Conservation (phyloP, 2,113 vertebrate species). For the Trochalopteron elliotii region DNA sequence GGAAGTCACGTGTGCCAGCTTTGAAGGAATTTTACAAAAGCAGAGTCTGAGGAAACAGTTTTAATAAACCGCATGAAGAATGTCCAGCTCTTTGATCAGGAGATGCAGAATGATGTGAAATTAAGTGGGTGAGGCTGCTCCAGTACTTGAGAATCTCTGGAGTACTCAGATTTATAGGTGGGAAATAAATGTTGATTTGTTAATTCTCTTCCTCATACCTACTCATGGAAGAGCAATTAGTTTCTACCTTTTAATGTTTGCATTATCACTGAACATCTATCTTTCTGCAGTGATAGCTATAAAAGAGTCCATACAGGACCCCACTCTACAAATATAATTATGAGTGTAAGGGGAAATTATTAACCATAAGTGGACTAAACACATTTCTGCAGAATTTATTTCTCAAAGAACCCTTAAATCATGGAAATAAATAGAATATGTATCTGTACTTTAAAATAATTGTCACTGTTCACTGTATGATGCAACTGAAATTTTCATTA, state of each 20-base stretch:
- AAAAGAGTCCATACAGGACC: conserved; percentile 53
- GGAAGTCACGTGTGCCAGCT: conserved; percentile 13
- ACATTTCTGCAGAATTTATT: conserved; percentile 24
- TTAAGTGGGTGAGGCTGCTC: conserved; percentile 16
- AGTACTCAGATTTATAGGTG: conserved; percentile 48
- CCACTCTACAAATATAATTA: conserved; percentile 52
- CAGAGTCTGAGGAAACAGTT: conserved; percentile 21
- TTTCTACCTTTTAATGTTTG: conserved; percentile 61
- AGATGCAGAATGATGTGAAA: background rate
- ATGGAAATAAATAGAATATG: background rate
- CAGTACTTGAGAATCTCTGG: conserved; percentile 4
- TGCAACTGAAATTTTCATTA: background rate
- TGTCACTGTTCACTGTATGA: background rate
- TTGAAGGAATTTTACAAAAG: conserved; percentile 42
- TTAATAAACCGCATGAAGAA: background rate
- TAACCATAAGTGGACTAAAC: conserved; percentile 36
- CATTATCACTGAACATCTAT: conserved; percentile 26
- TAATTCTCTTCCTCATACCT: conserved; percentile 34
- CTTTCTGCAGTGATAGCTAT: conserved; percentile 49
- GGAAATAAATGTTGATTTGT: conserved; percentile 61
- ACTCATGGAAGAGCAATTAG: conserved; percentile 46
- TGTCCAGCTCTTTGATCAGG: background rate
- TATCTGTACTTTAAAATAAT: background rate
- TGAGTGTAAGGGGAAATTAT: conserved; percentile 43
- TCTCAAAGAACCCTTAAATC: background rate